Conservation (phyloP, 2,888 invertebrate species). For the Spisula subtruncata region DNA sequence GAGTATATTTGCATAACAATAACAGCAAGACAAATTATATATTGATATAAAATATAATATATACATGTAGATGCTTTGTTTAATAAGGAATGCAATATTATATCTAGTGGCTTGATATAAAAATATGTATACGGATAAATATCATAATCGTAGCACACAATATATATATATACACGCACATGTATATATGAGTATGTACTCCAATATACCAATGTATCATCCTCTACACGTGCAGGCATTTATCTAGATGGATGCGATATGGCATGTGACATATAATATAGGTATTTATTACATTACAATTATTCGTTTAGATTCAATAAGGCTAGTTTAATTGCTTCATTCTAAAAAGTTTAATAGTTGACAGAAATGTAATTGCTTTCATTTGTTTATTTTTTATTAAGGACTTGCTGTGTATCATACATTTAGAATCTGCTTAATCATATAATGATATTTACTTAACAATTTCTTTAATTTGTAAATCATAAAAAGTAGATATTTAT, state of each 20-base stretch:
- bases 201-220: background rate
- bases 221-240: background rate
- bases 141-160: background rate
- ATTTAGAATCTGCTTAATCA: too few relatives aligned
- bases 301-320: too few relatives aligned
- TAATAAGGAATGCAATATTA: slow-evolving; percentile 16
- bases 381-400: too few relatives aligned
- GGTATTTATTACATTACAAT: background rate
- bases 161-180: background rate
- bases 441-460: too few relatives aligned
- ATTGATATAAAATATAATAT: background rate
- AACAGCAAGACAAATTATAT: background rate
- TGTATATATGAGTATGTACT: background rate
- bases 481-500: too few relatives aligned
- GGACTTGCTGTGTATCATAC: too few relatives aligned
- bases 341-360: too few relatives aligned
- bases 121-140: background rate
- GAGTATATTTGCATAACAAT: background rate
- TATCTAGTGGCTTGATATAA: slow-evolving; percentile 13
- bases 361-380: too few relatives aligned
- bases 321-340: too few relatives aligned
- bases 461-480: too few relatives aligned
- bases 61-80: slow-evolving; percentile 4
- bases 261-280: slow-evolving; percentile 18
- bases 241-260: background rate